Percentiles rank a stretch among this genome's conserved stretches.
phyloP scores from a whole-genome alignment of 1,140 invertebrate species.

The Zaprionus taronus region DNA sequence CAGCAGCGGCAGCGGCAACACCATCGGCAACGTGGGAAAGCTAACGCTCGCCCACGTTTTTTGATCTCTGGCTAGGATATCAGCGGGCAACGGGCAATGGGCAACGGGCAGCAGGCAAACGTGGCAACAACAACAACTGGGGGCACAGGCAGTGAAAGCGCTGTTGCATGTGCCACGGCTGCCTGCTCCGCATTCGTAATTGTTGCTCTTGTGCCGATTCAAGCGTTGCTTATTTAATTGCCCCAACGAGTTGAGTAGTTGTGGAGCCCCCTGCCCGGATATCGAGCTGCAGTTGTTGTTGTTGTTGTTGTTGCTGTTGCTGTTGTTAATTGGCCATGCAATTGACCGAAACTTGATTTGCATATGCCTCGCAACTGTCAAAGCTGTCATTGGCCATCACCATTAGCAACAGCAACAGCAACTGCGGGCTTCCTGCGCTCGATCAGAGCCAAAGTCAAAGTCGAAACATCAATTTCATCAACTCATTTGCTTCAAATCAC shows the following conservation, averaged over 20 bases:
- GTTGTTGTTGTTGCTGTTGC: neutral
- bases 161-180: conserved; percentile 51
- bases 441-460: conserved; percentile 30
- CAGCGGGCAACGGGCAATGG: neutral
- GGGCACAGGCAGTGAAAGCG: conserved; percentile 40
- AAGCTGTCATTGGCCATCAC: conserved; percentile 50
- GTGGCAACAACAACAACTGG: neutral
- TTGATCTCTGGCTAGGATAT: conserved; percentile 44
- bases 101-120: conserved; percentile 1
- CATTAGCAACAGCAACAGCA: conserved; percentile 31
- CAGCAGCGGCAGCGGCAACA: neutral
- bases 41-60: conserved; percentile 43
- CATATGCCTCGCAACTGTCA: conserved; percentile 45
- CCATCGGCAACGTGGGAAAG: conserved; percentile 44
- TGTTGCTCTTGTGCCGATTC: conserved; percentile 52
- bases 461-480: conserved; percentile 37
- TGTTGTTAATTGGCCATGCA: conserved; percentile 48
- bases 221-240: conserved; percentile 54
- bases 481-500: conserved; percentile 41
- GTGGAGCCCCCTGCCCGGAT: conserved; percentile 39
- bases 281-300: conserved; percentile 26
- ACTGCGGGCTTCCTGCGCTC: conserved; percentile 36
- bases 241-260: conserved; percentile 15
- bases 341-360: conserved; percentile 53
- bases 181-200: conserved; percentile 55